Evolutionary conservation across 2,113 vertebrate genomes (phyloP), one percentile per base, ranked within the genome.

Genomic region (Potamarius usumacintae): DNA sequence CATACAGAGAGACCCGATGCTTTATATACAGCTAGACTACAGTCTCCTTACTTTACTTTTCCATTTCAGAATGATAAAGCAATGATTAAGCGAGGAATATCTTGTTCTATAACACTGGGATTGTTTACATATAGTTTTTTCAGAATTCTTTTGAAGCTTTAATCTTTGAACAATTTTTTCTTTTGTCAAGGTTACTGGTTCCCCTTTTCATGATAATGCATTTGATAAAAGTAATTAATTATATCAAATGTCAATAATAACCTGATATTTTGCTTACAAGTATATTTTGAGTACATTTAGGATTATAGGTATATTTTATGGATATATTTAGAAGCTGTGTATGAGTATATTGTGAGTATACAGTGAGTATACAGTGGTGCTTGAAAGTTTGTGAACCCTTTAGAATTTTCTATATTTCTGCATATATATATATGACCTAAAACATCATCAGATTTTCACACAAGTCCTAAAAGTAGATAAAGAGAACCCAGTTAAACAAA

Each of bases 1-100:
- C 17, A n/a, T 50, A 62, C 42, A 50, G 8, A 57, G n/a, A 55
- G 83, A 42, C 65, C 48, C 9, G 9, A 58, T 52, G 48, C 65
- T 72, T 84, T 84, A 72, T 71, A 84, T 84, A 72, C 82, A 1
- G 50, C 5, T 67, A n/a, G 48, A 53, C 22, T 0, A 34, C 50
- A 84, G 7, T 27, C 42, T 10, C 55, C 27, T 50, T 30, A 50
- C 20, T n/a, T 81, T 79, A 27, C 76, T 79, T 79, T 79, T 79
- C 76, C 52, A 55, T 55, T 27, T 55, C 2, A 6, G 27, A 4
- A 25, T 79, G 76, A 79, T 79, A 79, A 79, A 55, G 55, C 5
- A 79, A 79, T 79, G 76, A 79, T 79, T 79, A 79, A 52, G 1
- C 30, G 74, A 55, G n/a, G n/a, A 80, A 58, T 30, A 80, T 58